Evolutionary conservation across 2,888 invertebrate genomes (phyloP).

Genomic region (Morinoia aosen): DNA sequence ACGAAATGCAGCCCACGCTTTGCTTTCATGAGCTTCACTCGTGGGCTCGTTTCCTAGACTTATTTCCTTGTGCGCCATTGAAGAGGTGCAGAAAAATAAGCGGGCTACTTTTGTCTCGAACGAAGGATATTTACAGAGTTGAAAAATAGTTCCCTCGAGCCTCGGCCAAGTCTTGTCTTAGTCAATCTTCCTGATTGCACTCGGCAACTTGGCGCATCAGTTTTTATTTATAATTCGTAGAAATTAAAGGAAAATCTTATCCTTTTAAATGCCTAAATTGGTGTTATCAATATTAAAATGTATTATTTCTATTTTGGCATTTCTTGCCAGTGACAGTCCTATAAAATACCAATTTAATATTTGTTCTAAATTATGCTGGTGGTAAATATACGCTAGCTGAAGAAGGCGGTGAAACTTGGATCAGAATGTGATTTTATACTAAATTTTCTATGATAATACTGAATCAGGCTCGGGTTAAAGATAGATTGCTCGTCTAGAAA

Average conservation of each 20-base stretch:
- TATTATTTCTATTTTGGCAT: not conserved
- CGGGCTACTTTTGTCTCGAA: not conserved
- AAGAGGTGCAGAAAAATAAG: not conserved
- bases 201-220: not conserved
- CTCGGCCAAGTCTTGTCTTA: not conserved
- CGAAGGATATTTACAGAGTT: not conserved
- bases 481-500: not conserved
- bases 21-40: not conserved
- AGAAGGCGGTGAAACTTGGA: not conserved
- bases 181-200: not conserved
- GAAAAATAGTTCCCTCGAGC: not conserved
- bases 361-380: not conserved
- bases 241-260: not conserved
- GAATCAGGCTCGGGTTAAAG: not conserved
- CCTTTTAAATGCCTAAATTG: not conserved
- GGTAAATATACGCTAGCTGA: not conserved
- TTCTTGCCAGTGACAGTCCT: not conserved
- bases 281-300: not conserved
- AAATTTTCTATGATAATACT: not conserved
- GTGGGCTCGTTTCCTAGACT: not conserved
- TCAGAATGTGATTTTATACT: not conserved
- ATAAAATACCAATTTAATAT: not conserved
- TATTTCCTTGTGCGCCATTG: not conserved
- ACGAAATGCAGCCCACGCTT: not conserved
- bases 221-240: not conserved